Evolutionary conservation across 2,113 vertebrate genomes (phyloP).

Genomic region (Malurus elegans): DNA sequence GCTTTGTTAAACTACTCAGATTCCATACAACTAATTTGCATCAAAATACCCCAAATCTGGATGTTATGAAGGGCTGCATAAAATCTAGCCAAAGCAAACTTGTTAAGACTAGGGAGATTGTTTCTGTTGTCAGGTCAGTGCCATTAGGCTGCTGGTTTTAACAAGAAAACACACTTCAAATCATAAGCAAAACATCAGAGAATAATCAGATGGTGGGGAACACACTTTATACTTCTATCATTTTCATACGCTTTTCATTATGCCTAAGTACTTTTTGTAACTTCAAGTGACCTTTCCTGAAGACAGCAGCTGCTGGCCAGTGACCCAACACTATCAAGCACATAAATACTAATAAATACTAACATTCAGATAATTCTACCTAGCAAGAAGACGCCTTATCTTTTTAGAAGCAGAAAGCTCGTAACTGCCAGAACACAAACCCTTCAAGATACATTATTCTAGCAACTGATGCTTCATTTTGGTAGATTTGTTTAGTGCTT

Average conservation of each 20-base stretch:
- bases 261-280: not conserved
- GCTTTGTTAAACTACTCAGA: not conserved
- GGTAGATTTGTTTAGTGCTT: not conserved
- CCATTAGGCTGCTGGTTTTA: not conserved
- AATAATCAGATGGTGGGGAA: not conserved
- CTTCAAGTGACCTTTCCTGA: not conserved
- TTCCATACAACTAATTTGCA: not conserved
- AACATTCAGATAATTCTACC: not conserved
- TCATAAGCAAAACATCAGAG: not conserved
- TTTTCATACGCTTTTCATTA: not conserved
- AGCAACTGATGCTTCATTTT: not conserved
- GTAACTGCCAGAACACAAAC: not conserved
- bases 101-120: not conserved
- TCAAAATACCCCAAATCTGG: not conserved
- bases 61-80: not conserved
- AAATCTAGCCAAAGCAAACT: not conserved
- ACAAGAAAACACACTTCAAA: not conserved
- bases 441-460: conserved; percentile 18
- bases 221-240: not conserved
- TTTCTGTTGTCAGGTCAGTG: not conserved
- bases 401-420: conserved; percentile 10
- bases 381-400: not conserved
- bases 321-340: not conserved
- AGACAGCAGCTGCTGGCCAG: not conserved
- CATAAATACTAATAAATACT: not conserved